A percentile compares a stretch with the other conserved stretches of the same genome.
These are phyloP conservation scores for Brenthis hecate DNA, from an alignment of 2,888 invertebrate genomes.

Conservation along the genomic window DNA sequence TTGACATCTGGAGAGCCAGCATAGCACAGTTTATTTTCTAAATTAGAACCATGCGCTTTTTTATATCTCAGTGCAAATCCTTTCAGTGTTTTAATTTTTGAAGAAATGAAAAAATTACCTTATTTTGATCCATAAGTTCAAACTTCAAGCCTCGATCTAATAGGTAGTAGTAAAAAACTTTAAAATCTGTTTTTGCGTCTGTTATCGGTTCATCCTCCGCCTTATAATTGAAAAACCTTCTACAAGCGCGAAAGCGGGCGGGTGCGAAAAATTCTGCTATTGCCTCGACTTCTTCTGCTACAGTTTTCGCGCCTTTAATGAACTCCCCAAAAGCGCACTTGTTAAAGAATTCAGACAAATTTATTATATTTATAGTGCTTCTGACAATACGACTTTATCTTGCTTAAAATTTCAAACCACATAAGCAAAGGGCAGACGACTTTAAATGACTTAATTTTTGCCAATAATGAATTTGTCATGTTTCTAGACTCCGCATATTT, in stretches of 20 bases:
- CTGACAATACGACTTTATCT: too few relatives aligned
- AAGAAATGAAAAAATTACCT: slow-evolving; percentile 13
- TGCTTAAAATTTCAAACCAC: too few relatives aligned
- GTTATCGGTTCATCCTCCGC: slow-evolving; percentile 10
- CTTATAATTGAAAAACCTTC: slow-evolving; percentile 18
- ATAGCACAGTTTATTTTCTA: slow-evolving; percentile 6
- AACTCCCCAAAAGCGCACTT: not conserved
- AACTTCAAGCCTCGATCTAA: slow-evolving; percentile 1
- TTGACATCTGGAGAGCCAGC: slow-evolving; percentile 5
- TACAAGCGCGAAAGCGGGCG: slow-evolving; percentile 12
- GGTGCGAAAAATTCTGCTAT: slow-evolving; percentile 19
- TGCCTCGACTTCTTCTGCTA: slow-evolving; percentile 20
- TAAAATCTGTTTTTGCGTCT: too few relatives aligned
- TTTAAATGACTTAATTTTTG: too few relatives aligned
- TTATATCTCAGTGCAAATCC: not conserved
- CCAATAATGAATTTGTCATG: too few relatives aligned
- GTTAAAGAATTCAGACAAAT: not conserved
- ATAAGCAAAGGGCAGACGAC: too few relatives aligned
- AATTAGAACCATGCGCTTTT: not conserved
- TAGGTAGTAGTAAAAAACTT: slow-evolving; percentile 5
- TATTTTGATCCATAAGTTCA: slow-evolving; percentile 17
- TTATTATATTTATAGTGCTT: too few relatives aligned
- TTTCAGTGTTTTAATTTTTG: slow-evolving; percentile 10
- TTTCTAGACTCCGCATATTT: too few relatives aligned
- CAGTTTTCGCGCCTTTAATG: not conserved